Conservation (phyloP, 2,113 vertebrate species). For the Eleginops maclovinus region DNA sequence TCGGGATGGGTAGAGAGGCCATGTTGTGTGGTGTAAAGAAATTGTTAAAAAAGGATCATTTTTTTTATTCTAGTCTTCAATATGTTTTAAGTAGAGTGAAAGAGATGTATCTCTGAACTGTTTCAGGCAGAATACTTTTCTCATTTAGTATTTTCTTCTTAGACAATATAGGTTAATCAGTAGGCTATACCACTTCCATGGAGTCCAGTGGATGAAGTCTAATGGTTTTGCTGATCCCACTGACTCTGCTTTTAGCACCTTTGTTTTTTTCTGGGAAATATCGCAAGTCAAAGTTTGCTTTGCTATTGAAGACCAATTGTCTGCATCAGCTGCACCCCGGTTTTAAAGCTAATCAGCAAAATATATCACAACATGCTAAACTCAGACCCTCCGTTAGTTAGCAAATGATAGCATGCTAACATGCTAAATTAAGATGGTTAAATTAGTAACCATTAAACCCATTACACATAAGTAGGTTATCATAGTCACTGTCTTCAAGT, state of each 20-base stretch:
- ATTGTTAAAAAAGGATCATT: neutral
- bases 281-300: neutral
- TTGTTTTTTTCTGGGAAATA: neutral
- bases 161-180: neutral
- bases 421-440: too few relatives aligned
- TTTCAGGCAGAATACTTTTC: neutral
- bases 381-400: neutral
- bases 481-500: too few relatives aligned
- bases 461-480: too few relatives aligned
- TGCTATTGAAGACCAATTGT: neutral
- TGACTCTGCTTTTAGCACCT: neutral
- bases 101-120: neutral
- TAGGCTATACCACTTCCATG: neutral
- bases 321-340: neutral
- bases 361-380: neutral
- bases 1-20: slow-evolving; percentile 5
- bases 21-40: neutral
- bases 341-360: neutral
- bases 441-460: too few relatives aligned
- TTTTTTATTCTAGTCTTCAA: neutral
- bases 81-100: neutral
- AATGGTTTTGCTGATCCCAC: neutral
- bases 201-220: neutral
- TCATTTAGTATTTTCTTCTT: neutral
- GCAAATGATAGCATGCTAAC: neutral